phyloP scores from a whole-genome alignment of 2,797 vertebrate genomes.

The Harpagifer antarcticus region DNA sequence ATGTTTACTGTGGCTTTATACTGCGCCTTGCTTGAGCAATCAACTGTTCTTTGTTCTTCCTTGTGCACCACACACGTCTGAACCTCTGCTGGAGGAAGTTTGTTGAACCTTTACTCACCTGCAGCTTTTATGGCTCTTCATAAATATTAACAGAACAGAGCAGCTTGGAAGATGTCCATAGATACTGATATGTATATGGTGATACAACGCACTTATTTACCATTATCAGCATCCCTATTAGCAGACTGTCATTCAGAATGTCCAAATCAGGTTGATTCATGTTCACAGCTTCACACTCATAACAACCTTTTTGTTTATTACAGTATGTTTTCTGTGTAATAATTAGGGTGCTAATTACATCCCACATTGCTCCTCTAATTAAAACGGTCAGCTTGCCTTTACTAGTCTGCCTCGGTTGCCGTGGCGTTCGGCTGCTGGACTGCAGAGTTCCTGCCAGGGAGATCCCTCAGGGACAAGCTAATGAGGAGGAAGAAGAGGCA shows the following conservation, averaged over 20 bases:
- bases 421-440: conserved; percentile 60
- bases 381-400: conserved; percentile 65
- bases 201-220: conserved; percentile 21
- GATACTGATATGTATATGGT: background rate
- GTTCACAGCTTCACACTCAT: conserved; percentile 53
- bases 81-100: conserved; percentile 37
- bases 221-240: conserved; percentile 25
- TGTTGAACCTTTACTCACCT: conserved; percentile 49
- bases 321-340: conserved; percentile 58
- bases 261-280: conserved; percentile 51
- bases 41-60: conserved; percentile 16
- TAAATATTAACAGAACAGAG: conserved; percentile 36
- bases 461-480: conserved; percentile 70
- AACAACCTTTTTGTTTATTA: conserved; percentile 58
- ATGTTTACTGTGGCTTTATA: conserved; percentile 55
- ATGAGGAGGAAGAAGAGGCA: conserved; percentile 70
- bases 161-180: background rate
- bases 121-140: conserved; percentile 36
- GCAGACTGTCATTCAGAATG: conserved; percentile 20
- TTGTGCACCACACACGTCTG: conserved; percentile 9
- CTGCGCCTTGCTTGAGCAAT: conserved; percentile 48
- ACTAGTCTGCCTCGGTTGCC: conserved; percentile 61
- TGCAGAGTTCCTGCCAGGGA: conserved; percentile 59
- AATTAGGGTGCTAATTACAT: conserved; percentile 72
- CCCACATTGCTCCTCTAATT: conserved; percentile 72